Base-by-base conservation (phyloP, 2,113 vertebrate genomes). In the Danionella cerebrum region DNA sequence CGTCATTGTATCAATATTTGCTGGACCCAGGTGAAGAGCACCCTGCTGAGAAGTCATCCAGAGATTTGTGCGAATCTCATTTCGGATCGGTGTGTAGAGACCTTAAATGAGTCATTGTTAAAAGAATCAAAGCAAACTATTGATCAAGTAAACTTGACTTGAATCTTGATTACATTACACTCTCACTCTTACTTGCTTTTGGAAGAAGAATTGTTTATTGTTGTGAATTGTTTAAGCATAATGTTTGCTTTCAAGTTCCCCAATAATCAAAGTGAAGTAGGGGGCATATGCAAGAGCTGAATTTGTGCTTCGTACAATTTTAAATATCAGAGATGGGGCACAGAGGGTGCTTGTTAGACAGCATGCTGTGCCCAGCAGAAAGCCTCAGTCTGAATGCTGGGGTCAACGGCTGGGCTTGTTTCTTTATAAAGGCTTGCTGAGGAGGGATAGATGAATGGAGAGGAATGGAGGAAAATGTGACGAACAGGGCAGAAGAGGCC, bases 361-460 rank as follows among this genome's bases (percentile, higher is more conserved):
- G 16, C 22, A 71, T 18, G 45, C 48, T 71, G 55, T 54, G 55
- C 68, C 70, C 59, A 50, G 57, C 38, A 51, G 21, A 39, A 3
- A 19, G 45, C 41, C 65, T 38, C 4, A 12, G 62, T 16, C 33
- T 62, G 78, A 72, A 70, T 69, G 67, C 54, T 33, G 58, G 42
- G 73, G 65, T 69, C 63, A 54, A 62, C 60, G 62, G 59, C 13
- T 42, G 67, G 62, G 64, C 50, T 27, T 29, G 54, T 45, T 70
- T 65, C 60, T 65, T 41, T 39, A 21, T 59, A 31, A 59, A 45
- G 45, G 64, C 44, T 67, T n/a, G 41, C 60, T 64, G 50, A 25
- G 67, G 65, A 50, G 58, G 70, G 50, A 21, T 11, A 13, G 24
- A 59, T 67, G 47, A 67, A 63, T 52, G 58, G 66, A 8, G 53